Percentiles rank a stretch among this genome's conserved stretches.
Evolutionary conservation across 2,797 vertebrate genomes (phyloP).

Genomic region (Tapera naevia): DNA sequence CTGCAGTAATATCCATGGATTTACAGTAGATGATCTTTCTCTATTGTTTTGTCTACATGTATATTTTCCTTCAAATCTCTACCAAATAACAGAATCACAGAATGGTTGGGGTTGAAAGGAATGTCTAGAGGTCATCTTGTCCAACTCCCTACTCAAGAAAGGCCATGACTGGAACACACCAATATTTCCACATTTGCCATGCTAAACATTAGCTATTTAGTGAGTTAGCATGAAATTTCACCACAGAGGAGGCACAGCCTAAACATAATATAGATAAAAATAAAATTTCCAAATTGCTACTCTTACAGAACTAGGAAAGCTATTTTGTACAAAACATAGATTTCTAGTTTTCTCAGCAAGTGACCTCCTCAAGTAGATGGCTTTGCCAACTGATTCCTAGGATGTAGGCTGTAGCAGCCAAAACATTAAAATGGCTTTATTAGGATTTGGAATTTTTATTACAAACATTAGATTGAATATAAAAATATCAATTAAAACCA

Average conservation of each 20-base stretch:
- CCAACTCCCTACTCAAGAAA: background rate
- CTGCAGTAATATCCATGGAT: background rate
- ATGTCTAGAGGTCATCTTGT: background rate
- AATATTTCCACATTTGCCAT: background rate
- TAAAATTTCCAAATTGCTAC: background rate
- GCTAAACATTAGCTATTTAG: background rate
- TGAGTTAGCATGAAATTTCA: background rate
- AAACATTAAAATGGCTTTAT: background rate
- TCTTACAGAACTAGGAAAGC: background rate
- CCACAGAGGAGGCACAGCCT: background rate
- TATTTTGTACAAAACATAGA: background rate
- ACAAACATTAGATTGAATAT: background rate
- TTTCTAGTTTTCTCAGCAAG: background rate
- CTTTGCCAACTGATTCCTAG: fast-evolving
- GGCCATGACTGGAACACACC: background rate
- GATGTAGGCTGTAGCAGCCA: background rate
- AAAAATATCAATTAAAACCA: background rate
- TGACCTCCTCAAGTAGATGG: fast-evolving
- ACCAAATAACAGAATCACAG: background rate
- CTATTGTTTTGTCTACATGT: background rate
- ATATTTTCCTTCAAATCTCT: background rate
- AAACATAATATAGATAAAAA: background rate
- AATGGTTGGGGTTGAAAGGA: background rate
- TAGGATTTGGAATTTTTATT: background rate
- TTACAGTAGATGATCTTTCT: background rate